Conservation (phyloP, 2,797 vertebrate genomes). For the Podarcis lilfordi region DNA sequence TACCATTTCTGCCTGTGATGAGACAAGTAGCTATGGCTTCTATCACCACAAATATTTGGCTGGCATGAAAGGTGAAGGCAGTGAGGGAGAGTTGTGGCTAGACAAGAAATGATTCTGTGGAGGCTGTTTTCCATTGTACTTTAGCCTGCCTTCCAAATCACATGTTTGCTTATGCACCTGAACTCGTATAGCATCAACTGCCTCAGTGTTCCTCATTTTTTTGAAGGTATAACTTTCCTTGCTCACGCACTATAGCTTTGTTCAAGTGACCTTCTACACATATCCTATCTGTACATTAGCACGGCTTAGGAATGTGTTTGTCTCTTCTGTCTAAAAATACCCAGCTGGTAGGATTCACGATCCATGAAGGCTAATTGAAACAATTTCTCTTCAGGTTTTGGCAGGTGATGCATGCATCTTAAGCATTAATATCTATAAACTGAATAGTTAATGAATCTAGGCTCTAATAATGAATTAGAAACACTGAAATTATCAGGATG, state of each 20-base stretch:
- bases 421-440: conserved; percentile 88
- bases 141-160: background rate
- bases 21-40: no score
- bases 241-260: conserved; percentile 69
- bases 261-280: conserved; percentile 76
- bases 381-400: conserved; percentile 87
- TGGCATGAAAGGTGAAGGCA: background rate
- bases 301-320: conserved; percentile 83
- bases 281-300: conserved; percentile 82
- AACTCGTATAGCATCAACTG: background rate
- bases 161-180: background rate
- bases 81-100: background rate
- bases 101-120: background rate
- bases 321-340: conserved; percentile 86
- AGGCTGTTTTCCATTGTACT: background rate
- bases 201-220: no score
- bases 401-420: conserved; percentile 85
- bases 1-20: background rate
- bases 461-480: conserved; percentile 87
- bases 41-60: background rate
- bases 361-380: conserved; percentile 88
- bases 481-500: conserved; percentile 84
- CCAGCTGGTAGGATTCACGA: conserved; percentile 81
- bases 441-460: conserved; percentile 88
- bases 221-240: no score